These are phyloP conservation scores for Pristionchus japonicus DNA, from an alignment of 2,888 invertebrate genomes.

Conservation along the genomic window DNA sequence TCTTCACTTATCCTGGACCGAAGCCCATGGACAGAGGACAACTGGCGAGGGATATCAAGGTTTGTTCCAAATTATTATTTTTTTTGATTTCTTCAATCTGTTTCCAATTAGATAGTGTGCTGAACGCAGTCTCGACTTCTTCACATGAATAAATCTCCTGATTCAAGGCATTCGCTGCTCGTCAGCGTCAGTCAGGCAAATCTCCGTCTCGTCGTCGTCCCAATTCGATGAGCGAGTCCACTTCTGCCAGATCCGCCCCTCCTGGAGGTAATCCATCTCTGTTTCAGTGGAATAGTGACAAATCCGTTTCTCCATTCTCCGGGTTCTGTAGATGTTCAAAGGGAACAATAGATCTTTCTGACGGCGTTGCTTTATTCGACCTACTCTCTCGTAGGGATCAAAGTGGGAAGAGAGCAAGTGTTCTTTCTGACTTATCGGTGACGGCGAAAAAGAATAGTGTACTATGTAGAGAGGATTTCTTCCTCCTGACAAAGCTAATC, in stretches of 20 bases:
- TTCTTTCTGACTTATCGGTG: too few relatives aligned
- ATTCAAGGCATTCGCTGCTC: constrained; percentile 40
- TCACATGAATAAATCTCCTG: too few relatives aligned
- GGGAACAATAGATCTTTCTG: too few relatives aligned
- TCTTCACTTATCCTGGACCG: constrained; percentile 48
- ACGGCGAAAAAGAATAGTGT: too few relatives aligned
- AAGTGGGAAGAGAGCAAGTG: too few relatives aligned
- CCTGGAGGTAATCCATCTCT: not conserved
- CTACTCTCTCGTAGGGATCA: too few relatives aligned
- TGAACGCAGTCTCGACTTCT: not conserved
- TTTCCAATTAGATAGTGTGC: not conserved
- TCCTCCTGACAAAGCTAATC: not conserved
- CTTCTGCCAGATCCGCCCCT: constrained; percentile 14
- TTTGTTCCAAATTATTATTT: not conserved
- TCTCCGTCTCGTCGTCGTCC: constrained; percentile 22
- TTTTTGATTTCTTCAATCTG: too few relatives aligned
- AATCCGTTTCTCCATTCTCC: too few relatives aligned
- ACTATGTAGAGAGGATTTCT: too few relatives aligned
- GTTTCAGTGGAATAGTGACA: too few relatives aligned
- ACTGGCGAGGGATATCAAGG: constrained; percentile 42
- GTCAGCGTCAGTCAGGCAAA: not conserved
- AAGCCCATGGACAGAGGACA: constrained; percentile 14
- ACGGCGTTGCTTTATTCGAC: too few relatives aligned
- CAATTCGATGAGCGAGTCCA: not conserved
- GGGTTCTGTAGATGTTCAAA: too few relatives aligned